phyloP scores from a whole-genome alignment of 2,888 invertebrate species.

The Linnaemya vulpina region DNA sequence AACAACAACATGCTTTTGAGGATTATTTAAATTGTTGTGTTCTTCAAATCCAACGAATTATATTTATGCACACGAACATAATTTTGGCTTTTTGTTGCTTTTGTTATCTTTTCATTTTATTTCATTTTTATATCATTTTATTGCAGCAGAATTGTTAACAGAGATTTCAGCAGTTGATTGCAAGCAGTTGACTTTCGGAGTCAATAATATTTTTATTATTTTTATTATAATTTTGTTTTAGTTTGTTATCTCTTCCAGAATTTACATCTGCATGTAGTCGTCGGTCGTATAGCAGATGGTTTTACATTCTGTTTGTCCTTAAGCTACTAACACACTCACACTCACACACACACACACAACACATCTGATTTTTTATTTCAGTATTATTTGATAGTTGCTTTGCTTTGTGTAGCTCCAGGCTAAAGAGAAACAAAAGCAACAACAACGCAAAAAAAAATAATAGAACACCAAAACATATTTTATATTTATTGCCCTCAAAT shows the following conservation, averaged over 20 bases:
- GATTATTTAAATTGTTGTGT: conserved; percentile 28
- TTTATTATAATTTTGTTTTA: neutral
- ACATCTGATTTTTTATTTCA: neutral
- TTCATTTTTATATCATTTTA: neutral
- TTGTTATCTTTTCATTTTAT: no score
- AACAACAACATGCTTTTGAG: conserved; percentile 20
- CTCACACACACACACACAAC: no score
- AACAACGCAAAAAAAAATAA: neutral
- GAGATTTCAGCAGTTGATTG: conserved; percentile 38
- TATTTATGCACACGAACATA: conserved; percentile 2
- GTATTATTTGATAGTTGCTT: neutral
- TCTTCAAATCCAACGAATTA: conserved; percentile 15
- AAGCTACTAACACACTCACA: neutral
- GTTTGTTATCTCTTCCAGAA: neutral
- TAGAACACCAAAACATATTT: neutral
- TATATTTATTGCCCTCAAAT: conserved; percentile 10
- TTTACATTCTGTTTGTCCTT: neutral
- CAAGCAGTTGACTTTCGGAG: conserved; percentile 37
- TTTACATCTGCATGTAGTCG: neutral
- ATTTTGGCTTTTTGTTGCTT: neutral
- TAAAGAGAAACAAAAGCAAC: neutral
- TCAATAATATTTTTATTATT: conserved; percentile 12
- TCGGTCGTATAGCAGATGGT: neutral
- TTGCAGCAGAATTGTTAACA: conserved; percentile 26
- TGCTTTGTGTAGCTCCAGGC: neutral